Percentiles rank a stretch among this genome's conserved stretches.
Conservation (phyloP, 2,888 invertebrate species). For the Luperina testacea region DNA sequence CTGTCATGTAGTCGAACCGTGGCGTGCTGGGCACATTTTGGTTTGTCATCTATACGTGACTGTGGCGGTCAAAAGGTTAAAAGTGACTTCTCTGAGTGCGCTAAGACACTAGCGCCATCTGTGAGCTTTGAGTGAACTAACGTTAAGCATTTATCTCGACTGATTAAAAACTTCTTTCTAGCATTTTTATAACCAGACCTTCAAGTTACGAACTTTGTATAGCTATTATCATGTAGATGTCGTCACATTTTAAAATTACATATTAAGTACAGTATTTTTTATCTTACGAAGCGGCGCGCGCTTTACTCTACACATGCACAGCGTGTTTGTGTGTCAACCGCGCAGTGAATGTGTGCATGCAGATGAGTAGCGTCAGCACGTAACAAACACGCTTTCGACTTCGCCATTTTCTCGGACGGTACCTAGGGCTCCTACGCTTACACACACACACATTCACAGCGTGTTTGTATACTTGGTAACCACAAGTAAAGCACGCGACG, state of each 20-base stretch:
- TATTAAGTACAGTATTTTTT: not conserved
- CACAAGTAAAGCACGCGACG: not conserved
- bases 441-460: too few relatives aligned
- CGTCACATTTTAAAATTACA: not conserved
- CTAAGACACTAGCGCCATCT: constrained; percentile 23
- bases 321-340: not conserved
- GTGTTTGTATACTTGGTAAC: too few relatives aligned
- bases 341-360: too few relatives aligned
- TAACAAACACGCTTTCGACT: too few relatives aligned
- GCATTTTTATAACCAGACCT: constrained; percentile 34
- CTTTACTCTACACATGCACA: not conserved
- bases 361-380: too few relatives aligned
- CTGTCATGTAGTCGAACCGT: too few relatives aligned
- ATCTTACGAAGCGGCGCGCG: not conserved
- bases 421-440: too few relatives aligned
- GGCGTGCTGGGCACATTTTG: too few relatives aligned
- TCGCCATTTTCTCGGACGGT: too few relatives aligned
- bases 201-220: constrained; percentile 14
- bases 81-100: not conserved
- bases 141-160: constrained; percentile 49
- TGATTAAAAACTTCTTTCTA: constrained; percentile 38
- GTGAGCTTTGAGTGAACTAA: constrained; percentile 22
- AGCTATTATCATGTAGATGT: constrained; percentile 3
- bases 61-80: too few relatives aligned
- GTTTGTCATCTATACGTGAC: too few relatives aligned